Base-by-base conservation (phyloP, 1,140 invertebrate genomes). In the Euwallacea fornicatus region DNA sequence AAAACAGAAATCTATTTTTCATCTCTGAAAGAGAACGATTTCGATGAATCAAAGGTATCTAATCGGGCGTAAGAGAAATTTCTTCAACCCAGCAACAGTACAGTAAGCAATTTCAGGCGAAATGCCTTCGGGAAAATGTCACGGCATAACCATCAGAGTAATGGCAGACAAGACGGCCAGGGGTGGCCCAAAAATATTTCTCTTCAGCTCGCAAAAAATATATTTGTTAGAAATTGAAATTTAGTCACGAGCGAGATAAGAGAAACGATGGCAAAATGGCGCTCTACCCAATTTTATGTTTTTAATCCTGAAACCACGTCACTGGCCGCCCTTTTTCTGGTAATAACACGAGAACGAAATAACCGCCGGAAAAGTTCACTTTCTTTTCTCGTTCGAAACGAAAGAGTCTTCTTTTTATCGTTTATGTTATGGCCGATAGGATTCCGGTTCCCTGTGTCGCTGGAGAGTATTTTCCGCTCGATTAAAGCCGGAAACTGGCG, bases 401-500 rank as follows among this genome's bases (percentile, higher is more conserved):
- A 41, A 69, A 69, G 63, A 13, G 43, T 66, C 44, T 46, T 47
- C 53, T 65, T 66, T 71, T 71, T 71, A 66, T 71, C 62, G 69
- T 58, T 71, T 64, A 56, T 64, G 68, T 70, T 63, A 65, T 63
- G 62, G 69, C 63, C 11, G 47, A 60, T 54, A 65, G 60, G 58
- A 65, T 66, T 59, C 62, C 62, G 50, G 53, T 71, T 66, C 68
- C 66, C 56, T 64, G 15, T 62, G 54, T 55, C 43, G 53, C 54
- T 46, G 21, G 61, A 71, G 62, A 58, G 69, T 42, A 71, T 71
- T 71, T 71, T 71, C 69, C 69, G 69, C 33, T 9, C 50, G 62
- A 71, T 71, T 71, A 59, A 54, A 65, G 61, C 67, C 63, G 69
- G 69, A 71, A 59, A 53, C 55, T 61, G 69, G 43, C 61, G 69